phyloP scores from a whole-genome alignment of 2,888 invertebrate species.

The Melanchra persicariae region DNA sequence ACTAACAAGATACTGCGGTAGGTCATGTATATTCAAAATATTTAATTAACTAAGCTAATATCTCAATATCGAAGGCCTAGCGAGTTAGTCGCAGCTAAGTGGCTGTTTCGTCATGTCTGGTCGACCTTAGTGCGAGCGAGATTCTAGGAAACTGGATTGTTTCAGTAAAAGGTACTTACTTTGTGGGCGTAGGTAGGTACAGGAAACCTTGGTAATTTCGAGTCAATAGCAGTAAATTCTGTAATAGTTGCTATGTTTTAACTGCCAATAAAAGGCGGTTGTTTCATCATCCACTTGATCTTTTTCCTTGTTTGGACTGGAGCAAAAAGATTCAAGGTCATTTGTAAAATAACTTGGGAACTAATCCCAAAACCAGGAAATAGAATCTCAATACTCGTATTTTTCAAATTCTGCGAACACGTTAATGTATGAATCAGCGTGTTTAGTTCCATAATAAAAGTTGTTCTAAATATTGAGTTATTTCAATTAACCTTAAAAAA shows the following conservation, averaged over 20 bases:
- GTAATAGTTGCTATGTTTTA: not conserved
- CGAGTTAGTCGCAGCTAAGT: too few relatives aligned
- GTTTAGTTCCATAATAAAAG: not conserved
- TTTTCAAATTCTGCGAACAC: not conserved
- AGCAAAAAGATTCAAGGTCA: not conserved
- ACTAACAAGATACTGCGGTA: constrained; percentile 27
- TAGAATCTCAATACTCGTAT: not conserved
- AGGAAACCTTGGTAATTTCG: not conserved
- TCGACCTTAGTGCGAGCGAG: constrained; percentile 32
- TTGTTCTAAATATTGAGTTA: not conserved
- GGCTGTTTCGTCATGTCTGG: constrained; percentile 45
- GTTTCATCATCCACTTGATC: not conserved
- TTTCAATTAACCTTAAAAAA: not conserved
- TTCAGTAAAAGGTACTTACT: constrained; percentile 19
- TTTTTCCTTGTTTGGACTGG: not conserved
- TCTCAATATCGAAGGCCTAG: constrained; percentile 32
- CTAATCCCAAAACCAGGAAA: not conserved
- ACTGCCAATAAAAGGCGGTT: not conserved
- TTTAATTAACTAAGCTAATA: constrained; percentile 23
- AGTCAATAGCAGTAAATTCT: not conserved
- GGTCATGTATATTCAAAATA: constrained; percentile 28
- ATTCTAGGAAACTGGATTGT: constrained; percentile 36
- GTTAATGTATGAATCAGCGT: not conserved
- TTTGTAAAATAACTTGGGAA: not conserved
- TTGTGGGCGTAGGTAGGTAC: constrained; percentile 12